Evolutionary conservation across 2,888 invertebrate genomes (phyloP), one percentile per base, ranked within the genome.

Genomic region (Macrostomum cliftonense): DNA sequence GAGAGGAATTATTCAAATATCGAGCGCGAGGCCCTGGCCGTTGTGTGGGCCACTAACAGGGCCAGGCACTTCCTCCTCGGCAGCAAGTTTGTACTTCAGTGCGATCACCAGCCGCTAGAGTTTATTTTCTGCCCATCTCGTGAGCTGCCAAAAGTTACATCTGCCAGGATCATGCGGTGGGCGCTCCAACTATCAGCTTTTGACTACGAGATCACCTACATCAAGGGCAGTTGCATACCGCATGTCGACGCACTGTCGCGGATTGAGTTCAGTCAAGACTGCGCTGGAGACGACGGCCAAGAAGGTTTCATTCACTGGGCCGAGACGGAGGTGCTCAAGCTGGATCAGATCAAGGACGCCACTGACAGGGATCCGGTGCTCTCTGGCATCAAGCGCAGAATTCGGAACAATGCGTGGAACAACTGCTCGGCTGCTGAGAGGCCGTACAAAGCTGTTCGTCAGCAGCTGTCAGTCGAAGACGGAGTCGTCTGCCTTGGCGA

Each of bases 231-330:
- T 11, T 14, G n/a, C 49, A 20, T 50, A 4, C 50, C 48, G 46
- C 50, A 49, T 48, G 50, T 48, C 28, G 48, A 48, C 49, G 48
- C 48, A 13, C 21, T 48, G 21, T 48, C 48, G 36, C 40, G 40
- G 9, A 28, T 28, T 28, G 28, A 28, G 9, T 28, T 28, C 28
- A 28, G 9, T 4, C 5, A 28, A 9, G 28, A 28, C 4, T 4
- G 28, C 28, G 28, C 4, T 28, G 28, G 28, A 28, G 28, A 28
- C 28, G 28, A 28, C 28, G 4, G 28, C 28, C 28, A 28, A 9
- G 28, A 28, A 28, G 9, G 28, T 9, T 28, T 28, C 28, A 9
- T 28, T 28, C 28, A 28, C 28, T 28, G 28, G 28, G 9, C 28
- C 4, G 28, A 28, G 28, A 28, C 28, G 28, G 28, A 28, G 28